phyloP scores from a whole-genome alignment of 2,888 invertebrate species.

The Nomada ruficornis region DNA sequence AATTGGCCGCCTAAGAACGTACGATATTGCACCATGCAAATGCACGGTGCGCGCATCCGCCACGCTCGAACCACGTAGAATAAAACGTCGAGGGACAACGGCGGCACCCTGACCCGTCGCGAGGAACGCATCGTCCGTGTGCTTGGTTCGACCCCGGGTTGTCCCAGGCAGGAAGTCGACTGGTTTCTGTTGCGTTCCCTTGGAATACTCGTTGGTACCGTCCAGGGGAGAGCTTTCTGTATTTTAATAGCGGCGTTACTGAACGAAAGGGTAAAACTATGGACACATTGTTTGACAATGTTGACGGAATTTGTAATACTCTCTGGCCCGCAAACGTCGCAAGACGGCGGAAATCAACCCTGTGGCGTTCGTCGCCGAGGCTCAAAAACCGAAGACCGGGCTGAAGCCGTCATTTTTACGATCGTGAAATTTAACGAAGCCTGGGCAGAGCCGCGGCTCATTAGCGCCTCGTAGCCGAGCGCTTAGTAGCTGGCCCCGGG shows the following conservation, averaged over 20 bases:
- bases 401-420: slow-evolving; percentile 75
- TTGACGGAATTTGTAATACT: too few species aligned
- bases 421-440: slow-evolving; percentile 76
- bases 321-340: too few species aligned
- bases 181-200: not conserved
- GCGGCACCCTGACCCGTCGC: slow-evolving; percentile 40
- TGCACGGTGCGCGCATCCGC: slow-evolving; percentile 73
- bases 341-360: not conserved
- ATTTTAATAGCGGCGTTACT: too few species aligned
- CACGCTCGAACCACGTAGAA: slow-evolving; percentile 60
- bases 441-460: slow-evolving; percentile 68
- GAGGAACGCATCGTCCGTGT: slow-evolving; percentile 46
- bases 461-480: slow-evolving; percentile 77
- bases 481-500: slow-evolving; percentile 11
- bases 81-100: slow-evolving; percentile 66
- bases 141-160: not conserved
- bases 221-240: too few species aligned
- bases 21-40: slow-evolving; percentile 84
- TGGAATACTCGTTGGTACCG: too few species aligned
- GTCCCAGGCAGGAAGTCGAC: slow-evolving; percentile 3
- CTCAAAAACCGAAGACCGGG: slow-evolving; percentile 36
- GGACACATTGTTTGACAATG: too few species aligned
- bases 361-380: not conserved
- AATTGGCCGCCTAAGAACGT: slow-evolving; percentile 84
- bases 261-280: too few species aligned